Base-by-base conservation (phyloP, 2,888 invertebrate species). In the Melieria crassipennis region DNA sequence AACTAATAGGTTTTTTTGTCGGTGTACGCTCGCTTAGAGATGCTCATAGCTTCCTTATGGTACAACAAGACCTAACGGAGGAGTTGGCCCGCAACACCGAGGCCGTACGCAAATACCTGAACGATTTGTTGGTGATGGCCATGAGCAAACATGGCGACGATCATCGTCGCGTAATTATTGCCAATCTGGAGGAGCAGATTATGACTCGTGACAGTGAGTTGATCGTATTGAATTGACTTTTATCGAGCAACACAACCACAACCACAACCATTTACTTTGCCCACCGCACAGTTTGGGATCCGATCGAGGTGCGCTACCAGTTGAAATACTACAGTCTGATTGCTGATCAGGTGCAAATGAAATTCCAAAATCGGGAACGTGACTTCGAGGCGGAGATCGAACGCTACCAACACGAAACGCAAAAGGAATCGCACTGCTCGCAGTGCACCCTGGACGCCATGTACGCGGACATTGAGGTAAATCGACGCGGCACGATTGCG, bases 291-390 rank as follows among this genome's bases (percentile, higher is more conserved):
- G 78, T 76, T 65, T 68, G 55, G 55, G 65, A 70, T 55, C 76
- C 77, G 30, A 73, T 78, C 46, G 75, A 78, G 65, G 5, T 65
- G 4, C 78, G 78, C n/a, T 78, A 76, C 57, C 73, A 75, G 11
- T 5, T 72, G 16, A 52, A 55, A 7, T 77, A 72, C 66, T 69
- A 66, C 16, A 5, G 62, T 0, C 64, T 47, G 43, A 47, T 60
- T 10, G 74, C 66, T 30, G 47, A 74, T 7, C 72, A 75, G 57
- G 55, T 47, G n/a, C 55, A 73, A 57, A 57, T 65, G 62, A 55
- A 63, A 0, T 6, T 57, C 10, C 42, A 72, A 7, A 10, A 5
- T 5, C n/a, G n/a, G 4, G 9, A 67, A 30, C 55, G 56, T 13
- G 69, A 56, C 16, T 46, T 42, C 7, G n/a, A 68, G 58, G 48